Conservation (phyloP, 2,888 invertebrate species). For the Anorthoa munda region DNA sequence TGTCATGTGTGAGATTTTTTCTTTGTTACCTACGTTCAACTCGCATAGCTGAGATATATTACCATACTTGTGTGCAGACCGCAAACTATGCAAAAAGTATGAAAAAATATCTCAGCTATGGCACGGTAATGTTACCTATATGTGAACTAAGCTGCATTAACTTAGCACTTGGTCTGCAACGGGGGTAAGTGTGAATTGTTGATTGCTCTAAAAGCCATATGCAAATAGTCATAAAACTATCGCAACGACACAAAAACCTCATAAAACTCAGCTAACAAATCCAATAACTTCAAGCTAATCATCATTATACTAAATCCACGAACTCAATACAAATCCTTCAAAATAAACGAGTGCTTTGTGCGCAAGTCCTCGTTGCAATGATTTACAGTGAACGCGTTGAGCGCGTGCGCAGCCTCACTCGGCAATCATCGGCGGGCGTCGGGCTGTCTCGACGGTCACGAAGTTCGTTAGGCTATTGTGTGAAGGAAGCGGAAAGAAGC, state of each 20-base stretch:
- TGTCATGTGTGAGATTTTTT: constrained; percentile 2
- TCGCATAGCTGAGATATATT: too few species aligned
- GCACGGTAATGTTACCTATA: too few species aligned
- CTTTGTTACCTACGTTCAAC: neutral
- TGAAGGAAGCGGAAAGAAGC: constrained; percentile 63
- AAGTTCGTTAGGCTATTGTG: constrained; percentile 61
- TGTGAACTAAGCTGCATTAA: too few species aligned
- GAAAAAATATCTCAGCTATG: too few species aligned
- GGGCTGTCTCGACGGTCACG: constrained; percentile 70
- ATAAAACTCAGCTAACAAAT: constrained; percentile 27
- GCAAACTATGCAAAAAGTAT: too few species aligned
- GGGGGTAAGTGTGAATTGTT: neutral
- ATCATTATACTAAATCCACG: constrained; percentile 54
- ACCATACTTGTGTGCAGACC: too few species aligned
- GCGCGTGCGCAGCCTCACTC: constrained; percentile 71
- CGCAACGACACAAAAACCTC: constrained; percentile 13
- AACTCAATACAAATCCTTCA: constrained; percentile 60
- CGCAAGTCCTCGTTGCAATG: constrained; percentile 60
- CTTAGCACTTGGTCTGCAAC: too few species aligned
- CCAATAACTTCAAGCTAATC: constrained; percentile 43
- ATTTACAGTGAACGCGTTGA: constrained; percentile 63
- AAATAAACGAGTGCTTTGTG: constrained; percentile 60
- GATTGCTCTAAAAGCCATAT: neutral
- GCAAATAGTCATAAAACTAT: constrained; percentile 2
- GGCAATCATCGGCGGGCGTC: constrained; percentile 72